Base-by-base conservation (phyloP, 2,797 vertebrate species). In the Oreochromis mossambicus region DNA sequence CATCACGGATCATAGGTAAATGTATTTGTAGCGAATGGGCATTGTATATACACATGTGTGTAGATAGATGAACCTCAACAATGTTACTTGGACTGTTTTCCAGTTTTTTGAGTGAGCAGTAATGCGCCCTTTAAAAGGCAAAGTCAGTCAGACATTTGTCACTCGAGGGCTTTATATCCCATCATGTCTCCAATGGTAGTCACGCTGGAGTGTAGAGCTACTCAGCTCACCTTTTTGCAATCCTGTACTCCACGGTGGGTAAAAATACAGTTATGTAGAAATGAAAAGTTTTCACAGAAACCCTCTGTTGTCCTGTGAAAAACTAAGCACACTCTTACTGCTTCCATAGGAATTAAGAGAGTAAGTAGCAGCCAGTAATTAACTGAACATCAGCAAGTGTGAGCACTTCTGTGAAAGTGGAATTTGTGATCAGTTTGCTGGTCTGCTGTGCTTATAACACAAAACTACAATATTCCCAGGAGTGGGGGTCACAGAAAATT, bases 1-100 rank as follows among this genome's bases (percentile, higher is more conserved):
- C 99, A 91, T 97, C 98, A 87, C 97, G 98, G 92, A 98, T 99
- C 94, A 99, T 99, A 93, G 99, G 99, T 99, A 95, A 97, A 94
- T 80, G 87, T 26, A 38, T n/a, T 38, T 51, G 15, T n/a, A 24
- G 24, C 5, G 12, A 17, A 61, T 77, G 32, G 5, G 55, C 78
- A 29, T 12, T 63, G 11, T 84, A 51, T 63, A 12, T 26, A 24
- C 56, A 32, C 36, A 32, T 83, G 48, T 41, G 51, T 55, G 9
- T 63, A 17, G 38, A 46, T 6, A 34, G 41, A 83, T 80, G 21
- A 51, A 26, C 7, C 68, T 10, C 14, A 26, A 55, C 11, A 63
- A 63, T 63, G 11, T 13, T 63, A 63, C 19, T 63, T 36, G 17
- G 58, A 63, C 34, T 63, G 58, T 63, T 63, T 63, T 63, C 58